These are phyloP conservation scores for Bombylius major DNA, from an alignment of 2,888 invertebrate genomes.

Conservation along the genomic window DNA sequence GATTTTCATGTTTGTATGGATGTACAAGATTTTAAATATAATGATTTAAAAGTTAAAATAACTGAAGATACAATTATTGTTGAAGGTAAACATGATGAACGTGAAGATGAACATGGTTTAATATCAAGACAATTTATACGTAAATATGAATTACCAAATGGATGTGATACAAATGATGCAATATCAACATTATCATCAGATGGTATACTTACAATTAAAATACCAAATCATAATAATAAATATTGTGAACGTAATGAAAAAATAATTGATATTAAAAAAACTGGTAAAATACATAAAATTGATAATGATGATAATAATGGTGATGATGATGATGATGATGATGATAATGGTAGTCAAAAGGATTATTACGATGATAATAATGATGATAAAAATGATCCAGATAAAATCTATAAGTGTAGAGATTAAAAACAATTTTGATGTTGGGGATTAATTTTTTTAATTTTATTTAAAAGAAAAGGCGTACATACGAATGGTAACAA, in stretches of 20 bases:
- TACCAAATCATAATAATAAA: conserved; percentile 41
- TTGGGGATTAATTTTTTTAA: too few species aligned
- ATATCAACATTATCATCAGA: conserved; percentile 63
- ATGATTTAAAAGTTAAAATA: conserved; percentile 66
- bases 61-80: conserved; percentile 56
- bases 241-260: conserved; percentile 35
- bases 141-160: conserved; percentile 59
- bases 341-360: too few species aligned
- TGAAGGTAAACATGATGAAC: conserved; percentile 70
- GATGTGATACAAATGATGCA: conserved; percentile 58
- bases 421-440: too few species aligned
- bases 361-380: too few species aligned
- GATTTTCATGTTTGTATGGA: conserved; percentile 61
- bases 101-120: conserved; percentile 60
- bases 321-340: too few species aligned
- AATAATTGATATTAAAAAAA: conserved; percentile 46
- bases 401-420: too few species aligned
- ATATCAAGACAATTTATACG: conserved; percentile 64
- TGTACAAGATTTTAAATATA: conserved; percentile 65
- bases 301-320: background rate
- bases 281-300: conserved; percentile 40
- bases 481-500: too few species aligned
- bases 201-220: conserved; percentile 56
- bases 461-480: too few species aligned
- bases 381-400: too few species aligned